These are phyloP conservation scores for Podotricha telesiphe DNA, from an alignment of 2,888 invertebrate species.

Conservation along the genomic window DNA sequence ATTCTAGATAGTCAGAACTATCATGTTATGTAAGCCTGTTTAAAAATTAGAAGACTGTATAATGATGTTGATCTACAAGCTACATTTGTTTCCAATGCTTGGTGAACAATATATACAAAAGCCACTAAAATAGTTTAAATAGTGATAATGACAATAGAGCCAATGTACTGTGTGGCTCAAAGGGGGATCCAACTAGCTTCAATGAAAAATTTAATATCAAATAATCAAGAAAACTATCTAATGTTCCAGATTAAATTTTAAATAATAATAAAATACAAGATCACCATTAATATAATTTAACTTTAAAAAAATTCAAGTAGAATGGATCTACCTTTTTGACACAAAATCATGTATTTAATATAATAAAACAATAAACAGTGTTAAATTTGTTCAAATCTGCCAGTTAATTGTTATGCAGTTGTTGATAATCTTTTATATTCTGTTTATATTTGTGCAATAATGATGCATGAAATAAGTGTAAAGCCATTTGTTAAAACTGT, in stretches of 20 bases:
- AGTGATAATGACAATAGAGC: conserved; percentile 33
- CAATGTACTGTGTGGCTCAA: conserved; percentile 19
- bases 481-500: background rate
- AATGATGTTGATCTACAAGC: conserved; percentile 31
- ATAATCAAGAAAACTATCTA: background rate
- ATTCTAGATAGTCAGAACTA: conserved; percentile 31
- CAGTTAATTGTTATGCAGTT: conserved; percentile 35
- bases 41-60: conserved; percentile 35
- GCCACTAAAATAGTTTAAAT: conserved; percentile 18
- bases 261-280: background rate
- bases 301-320: background rate
- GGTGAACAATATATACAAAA: conserved; percentile 21
- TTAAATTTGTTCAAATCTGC: conserved; percentile 25
- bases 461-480: conserved; percentile 20
- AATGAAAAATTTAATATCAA: background rate
- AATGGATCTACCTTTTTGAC: conserved; percentile 11
- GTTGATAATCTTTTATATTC: conserved; percentile 36
- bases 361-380: conserved; percentile 19
- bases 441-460: conserved; percentile 37
- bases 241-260: background rate
- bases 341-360: background rate
- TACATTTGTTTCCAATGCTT: conserved; percentile 26
- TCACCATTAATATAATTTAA: background rate
- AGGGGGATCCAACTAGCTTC: background rate
- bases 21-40: conserved; percentile 27